Evolutionary conservation across 2,888 invertebrate species (phyloP).

Genomic region (Melipona bicolor): DNA sequence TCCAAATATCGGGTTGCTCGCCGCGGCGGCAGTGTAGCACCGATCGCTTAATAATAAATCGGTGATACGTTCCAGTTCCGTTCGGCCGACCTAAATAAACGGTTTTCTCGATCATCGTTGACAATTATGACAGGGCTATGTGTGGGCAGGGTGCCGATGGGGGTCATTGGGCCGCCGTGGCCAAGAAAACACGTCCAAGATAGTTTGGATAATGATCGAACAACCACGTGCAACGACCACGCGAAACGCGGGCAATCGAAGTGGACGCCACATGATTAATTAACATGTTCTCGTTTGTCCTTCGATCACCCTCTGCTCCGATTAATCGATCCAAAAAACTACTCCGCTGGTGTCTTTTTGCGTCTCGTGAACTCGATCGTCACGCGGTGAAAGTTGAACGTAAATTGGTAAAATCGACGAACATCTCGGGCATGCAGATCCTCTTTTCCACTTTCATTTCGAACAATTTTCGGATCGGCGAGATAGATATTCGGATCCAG

Average conservation of each 20-base stretch:
- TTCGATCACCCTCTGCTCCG: background rate
- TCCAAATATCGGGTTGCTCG: constrained; percentile 60
- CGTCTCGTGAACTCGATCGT: too few relatives aligned
- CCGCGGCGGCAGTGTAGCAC: constrained; percentile 4
- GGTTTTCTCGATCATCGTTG: constrained; percentile 59
- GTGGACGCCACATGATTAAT: constrained; percentile 57
- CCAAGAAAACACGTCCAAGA: constrained; percentile 9
- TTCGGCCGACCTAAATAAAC: constrained; percentile 64
- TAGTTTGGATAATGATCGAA: constrained; percentile 56
- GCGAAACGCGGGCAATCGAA: constrained; percentile 53
- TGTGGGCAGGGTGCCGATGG: constrained; percentile 34
- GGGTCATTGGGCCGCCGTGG: constrained; percentile 62
- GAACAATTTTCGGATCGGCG: background rate
- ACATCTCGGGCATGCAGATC: too few relatives aligned
- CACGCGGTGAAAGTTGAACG: constrained; percentile 3
- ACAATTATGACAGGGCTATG: constrained; percentile 65
- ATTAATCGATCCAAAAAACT: background rate
- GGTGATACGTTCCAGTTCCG: constrained; percentile 66
- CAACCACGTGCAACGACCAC: constrained; percentile 22
- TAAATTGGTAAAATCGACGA: background rate
- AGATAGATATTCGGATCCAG: too few relatives aligned
- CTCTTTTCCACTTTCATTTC: background rate
- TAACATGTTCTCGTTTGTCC: constrained; percentile 36
- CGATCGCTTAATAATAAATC: constrained; percentile 68
- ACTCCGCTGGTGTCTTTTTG: background rate